Conservation (phyloP, 2,113 vertebrate genomes). For the Asarcornis scutulata region DNA sequence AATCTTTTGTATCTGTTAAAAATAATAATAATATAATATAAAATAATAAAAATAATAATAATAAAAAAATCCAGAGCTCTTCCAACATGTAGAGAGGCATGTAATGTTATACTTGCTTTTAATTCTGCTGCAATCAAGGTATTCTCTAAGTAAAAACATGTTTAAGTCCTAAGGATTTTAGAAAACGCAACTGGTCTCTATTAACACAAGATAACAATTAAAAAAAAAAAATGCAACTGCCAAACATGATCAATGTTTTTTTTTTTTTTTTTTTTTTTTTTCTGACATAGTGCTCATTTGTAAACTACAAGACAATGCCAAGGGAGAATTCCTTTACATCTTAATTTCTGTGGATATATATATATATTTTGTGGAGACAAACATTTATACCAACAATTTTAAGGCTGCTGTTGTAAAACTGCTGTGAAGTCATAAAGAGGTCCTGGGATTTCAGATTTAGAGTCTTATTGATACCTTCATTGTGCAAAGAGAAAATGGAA, state of each 20-base stretch:
- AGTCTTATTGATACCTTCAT: neutral
- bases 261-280: neutral
- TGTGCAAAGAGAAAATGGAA: neutral
- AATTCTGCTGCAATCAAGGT: constrained; percentile 20
- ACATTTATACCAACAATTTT: neutral
- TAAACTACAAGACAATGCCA: neutral
- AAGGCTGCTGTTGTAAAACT: neutral
- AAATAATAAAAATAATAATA: no score
- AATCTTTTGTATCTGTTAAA: neutral
- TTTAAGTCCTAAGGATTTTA: neutral
- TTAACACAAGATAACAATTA: neutral
- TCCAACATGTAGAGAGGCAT: neutral
- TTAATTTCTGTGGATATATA: neutral
- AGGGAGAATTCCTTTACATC: neutral
- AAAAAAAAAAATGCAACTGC: neutral
- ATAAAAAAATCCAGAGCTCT: neutral
- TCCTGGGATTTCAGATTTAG: constrained; percentile 5
- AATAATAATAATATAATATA: neutral
- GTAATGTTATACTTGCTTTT: constrained; percentile 4
- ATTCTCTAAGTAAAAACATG: neutral
- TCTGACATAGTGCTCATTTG: neutral
- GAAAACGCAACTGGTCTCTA: constrained; percentile 15
- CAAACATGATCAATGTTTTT: neutral
- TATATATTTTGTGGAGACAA: neutral
- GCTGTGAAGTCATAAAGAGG: neutral